Conservation (phyloP, 2,113 vertebrate species). For the Cyphomyrus discorhynchus region DNA sequence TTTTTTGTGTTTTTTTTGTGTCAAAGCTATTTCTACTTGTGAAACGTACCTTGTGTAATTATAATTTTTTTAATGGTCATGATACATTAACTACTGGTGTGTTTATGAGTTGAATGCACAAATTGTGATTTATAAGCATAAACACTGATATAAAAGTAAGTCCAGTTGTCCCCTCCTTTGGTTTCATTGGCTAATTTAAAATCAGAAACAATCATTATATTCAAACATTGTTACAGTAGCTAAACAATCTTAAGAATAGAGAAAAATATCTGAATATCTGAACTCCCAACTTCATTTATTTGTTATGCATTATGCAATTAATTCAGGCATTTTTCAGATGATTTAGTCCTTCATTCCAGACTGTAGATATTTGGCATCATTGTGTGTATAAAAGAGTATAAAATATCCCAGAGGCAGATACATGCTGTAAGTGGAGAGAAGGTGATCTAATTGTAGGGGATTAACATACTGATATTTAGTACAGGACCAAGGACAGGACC, state of each 20-base stretch:
- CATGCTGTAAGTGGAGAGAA: not conserved
- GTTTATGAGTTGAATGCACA: not conserved
- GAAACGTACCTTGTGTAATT: not conserved
- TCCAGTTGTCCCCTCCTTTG: not conserved
- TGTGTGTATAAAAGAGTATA: not conserved
- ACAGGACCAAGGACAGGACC: not conserved
- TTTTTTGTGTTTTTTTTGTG: not conserved
- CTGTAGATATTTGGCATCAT: not conserved
- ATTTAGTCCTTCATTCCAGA: not conserved
- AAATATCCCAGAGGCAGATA: not conserved
- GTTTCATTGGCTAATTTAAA: not conserved
- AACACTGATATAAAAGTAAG: not conserved
- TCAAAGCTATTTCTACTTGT: not conserved
- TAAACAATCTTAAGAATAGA: not conserved
- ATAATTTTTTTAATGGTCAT: not conserved
- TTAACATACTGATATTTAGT: not conserved
- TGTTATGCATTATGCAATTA: not conserved
- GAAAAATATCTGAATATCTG: not conserved
- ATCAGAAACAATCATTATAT: not conserved
- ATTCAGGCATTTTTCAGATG: not conserved
- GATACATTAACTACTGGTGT: not conserved
- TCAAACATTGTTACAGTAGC: not conserved
- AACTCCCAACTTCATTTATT: not conserved
- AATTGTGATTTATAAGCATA: not conserved
- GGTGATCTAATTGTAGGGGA: not conserved